Percentiles rank a stretch among this genome's conserved stretches.
Conservation (phyloP, 2,113 vertebrate species). For the Thalassarche chlororhynchos region DNA sequence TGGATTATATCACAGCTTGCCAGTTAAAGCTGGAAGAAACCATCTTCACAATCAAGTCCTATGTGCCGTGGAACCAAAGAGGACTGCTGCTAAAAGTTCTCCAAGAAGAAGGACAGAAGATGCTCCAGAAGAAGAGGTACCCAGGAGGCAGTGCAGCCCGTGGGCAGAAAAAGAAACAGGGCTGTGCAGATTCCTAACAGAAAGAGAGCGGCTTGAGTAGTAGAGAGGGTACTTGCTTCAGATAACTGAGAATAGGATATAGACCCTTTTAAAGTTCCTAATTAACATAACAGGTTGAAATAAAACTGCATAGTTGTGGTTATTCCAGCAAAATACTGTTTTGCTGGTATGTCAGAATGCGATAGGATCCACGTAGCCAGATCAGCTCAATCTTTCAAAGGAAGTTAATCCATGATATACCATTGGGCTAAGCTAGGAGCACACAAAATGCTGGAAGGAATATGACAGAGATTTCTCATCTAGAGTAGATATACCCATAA, state of each 20-base stretch:
- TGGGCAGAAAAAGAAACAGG: not conserved
- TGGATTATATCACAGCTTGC: conserved; percentile 93
- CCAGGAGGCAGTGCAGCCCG: not conserved
- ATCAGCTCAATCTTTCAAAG: not conserved
- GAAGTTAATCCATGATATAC: not conserved
- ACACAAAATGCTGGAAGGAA: not conserved
- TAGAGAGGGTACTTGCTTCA: not conserved
- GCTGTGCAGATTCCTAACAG: not conserved
- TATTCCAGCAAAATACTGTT: not conserved
- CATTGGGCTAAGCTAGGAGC: not conserved
- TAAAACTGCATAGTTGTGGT: not conserved
- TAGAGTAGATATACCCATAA: not conserved
- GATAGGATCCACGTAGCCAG: not conserved
- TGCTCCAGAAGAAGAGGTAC: conserved; percentile 78
- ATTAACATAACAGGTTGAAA: not conserved
- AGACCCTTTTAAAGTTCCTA: not conserved
- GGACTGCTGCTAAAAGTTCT: conserved; percentile 88
- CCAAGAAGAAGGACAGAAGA: conserved; percentile 88
- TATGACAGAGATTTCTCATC: not conserved
- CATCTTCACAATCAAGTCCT: conserved; percentile 84
- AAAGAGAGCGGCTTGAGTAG: conserved; percentile 66
- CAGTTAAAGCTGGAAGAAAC: conserved; percentile 84
- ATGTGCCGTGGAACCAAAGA: conserved; percentile 92
- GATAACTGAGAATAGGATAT: not conserved
- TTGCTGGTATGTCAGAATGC: not conserved